Evolutionary conservation across 1,140 invertebrate genomes (phyloP), one percentile per base, ranked within the genome.

Genomic region (Drosophila pachea): DNA sequence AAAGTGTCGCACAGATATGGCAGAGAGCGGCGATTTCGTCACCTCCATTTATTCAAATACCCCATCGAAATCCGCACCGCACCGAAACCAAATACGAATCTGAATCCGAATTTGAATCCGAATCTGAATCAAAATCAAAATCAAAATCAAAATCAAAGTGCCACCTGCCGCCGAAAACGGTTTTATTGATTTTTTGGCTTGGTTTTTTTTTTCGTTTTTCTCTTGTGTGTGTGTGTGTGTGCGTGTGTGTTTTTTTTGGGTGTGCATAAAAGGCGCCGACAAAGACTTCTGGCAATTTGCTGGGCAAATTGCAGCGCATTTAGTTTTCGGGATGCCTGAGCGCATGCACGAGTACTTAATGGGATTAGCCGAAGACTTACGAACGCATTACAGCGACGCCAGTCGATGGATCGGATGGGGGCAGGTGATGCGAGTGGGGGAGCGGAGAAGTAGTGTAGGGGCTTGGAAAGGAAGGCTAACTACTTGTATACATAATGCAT

Each of bases 361-460:
- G 78, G 78, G 78, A 82, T 82, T 82, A 82, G 66, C 43, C 55
- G n/a, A 40, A 49, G 78, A 74, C 78, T 82, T 82, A 82, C 71
- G 54, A 74, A 82, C 78, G 78, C 78, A 82, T 82, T 82, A 82
- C 66, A 48, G 22, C 61, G 66, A 47, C 47, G 29, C 29, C 7
- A 29, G n/a, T n/a, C n/a, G n/a, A 52, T 33, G 7, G 12, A 22
- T 7, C 22, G 7, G 58, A 4, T 9, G 11, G 31, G 16, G 4
- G n/a, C 40, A 49, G 33, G 33, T n/a, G n/a, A n/a, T n/a, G n/a
- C n/a, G n/a, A n/a, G n/a, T n/a, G n/a, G n/a, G n/a, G n/a, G n/a
- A 32, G 4, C 4, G 9, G 33, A 31, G 8, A 31, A n/a, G n/a
- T n/a, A n/a, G n/a, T n/a, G n/a, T n/a, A n/a, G n/a, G n/a, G n/a